Evolutionary conservation across 1,140 invertebrate genomes (phyloP).

Genomic region (Megathymus violae): DNA sequence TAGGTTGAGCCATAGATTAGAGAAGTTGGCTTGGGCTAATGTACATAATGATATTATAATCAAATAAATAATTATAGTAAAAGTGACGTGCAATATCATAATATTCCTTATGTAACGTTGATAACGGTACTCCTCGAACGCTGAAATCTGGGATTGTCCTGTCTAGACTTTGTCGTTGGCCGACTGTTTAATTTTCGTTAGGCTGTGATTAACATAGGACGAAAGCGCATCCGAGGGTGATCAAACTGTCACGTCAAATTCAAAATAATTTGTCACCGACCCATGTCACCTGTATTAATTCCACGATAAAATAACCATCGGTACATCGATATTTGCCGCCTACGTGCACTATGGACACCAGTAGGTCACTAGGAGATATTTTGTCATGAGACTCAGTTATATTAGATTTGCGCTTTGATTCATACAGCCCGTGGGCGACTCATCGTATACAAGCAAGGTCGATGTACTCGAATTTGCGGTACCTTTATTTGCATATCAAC

Average conservation of each 20-base stretch:
- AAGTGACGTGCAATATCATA: too few species aligned
- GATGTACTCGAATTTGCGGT: slow-evolving; percentile 79
- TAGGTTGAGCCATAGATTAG: too few species aligned
- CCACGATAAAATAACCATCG: slow-evolving; percentile 36
- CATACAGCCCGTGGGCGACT: slow-evolving; percentile 68
- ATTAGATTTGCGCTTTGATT: slow-evolving; percentile 70
- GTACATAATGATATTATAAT: too few species aligned
- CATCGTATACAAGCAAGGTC: slow-evolving; percentile 62
- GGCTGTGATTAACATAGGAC: slow-evolving; percentile 17
- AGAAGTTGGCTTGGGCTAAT: too few species aligned
- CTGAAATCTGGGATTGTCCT: too few species aligned
- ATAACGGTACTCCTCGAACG: too few species aligned
- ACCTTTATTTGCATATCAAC: slow-evolving; percentile 77
- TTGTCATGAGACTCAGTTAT: slow-evolving; percentile 52
- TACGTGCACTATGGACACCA: slow-evolving; percentile 74
- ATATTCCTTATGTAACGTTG: too few species aligned
- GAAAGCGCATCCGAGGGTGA: slow-evolving; percentile 27
- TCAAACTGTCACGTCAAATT: slow-evolving; percentile 30
- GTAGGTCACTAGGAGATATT: slow-evolving; percentile 76
- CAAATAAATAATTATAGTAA: too few species aligned
- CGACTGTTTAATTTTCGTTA: slow-evolving; percentile 15
- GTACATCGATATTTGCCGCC: slow-evolving; percentile 50
- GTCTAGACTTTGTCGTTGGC: slow-evolving; percentile 7
- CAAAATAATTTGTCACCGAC: slow-evolving; percentile 40
- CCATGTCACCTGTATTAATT: slow-evolving; percentile 49